Evolutionary conservation across 92 coral and sea anemone species (phyloP), one percentile per base, ranked within the genome.

Genomic region (Blastomussa wellsi): DNA sequence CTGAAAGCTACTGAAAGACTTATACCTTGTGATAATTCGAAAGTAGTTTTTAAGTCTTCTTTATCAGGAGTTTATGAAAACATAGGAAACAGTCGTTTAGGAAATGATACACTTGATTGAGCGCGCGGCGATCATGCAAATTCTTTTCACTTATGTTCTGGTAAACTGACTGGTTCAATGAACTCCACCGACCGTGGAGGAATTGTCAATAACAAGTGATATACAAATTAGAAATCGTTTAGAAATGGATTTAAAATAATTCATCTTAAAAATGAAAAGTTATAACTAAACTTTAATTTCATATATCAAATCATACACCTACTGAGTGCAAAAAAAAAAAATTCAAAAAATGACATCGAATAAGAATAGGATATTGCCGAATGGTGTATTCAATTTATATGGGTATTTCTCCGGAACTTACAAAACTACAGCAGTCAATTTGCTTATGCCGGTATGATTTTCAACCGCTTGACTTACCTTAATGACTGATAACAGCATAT

Each of bases 61-160:
- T 3, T 62, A 26, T 62, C 15, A 62, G 33, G 33, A 62, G 33
- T 28, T 60, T 26, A 7, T 2, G 2, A 24, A 60, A n/a, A 10
- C 28, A n/a, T n/a, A n/a, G n/a, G 7, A n/a, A n/a, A 1, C 68
- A 0, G 31, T 26, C 33, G n/a, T 16, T 62, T 9, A 42, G 28
- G 47, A 7, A 65, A 26, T 22, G n/a, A 26, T 26, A 39, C 57
- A 29, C 83, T 39, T 26, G 14, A 35, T 14, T 41, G 26, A 79
- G 20, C 80, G 52, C 33, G 37, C 13, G 32, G 9, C 75, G 24
- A 39, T 52, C 16, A 79, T 79, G 83, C 19, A 79, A 79, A 79
- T 67, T 66, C 17, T 20, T 47, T 20, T 19, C 29, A 37, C 51
- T 55, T 3, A 38, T 6, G 24, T 8, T 28, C 29, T 32, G 64